Percentiles rank a stretch among this genome's conserved stretches.
Conservation (phyloP, 1,140 invertebrate genomes). For the Euura saliciscinereae region DNA sequence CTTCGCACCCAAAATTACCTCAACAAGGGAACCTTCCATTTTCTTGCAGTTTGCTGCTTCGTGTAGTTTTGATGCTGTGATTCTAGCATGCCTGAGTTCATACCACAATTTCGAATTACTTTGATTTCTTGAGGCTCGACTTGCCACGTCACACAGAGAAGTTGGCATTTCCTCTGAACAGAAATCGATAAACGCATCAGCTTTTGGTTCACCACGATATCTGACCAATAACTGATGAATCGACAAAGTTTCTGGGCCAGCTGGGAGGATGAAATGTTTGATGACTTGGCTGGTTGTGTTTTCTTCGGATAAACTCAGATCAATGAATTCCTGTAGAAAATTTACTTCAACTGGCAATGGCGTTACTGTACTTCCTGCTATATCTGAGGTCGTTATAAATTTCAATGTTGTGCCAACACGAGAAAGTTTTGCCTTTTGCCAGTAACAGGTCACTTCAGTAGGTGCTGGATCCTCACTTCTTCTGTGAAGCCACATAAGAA, state of each 20-base stretch:
- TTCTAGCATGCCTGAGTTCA: constrained; percentile 46
- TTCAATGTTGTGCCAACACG: constrained; percentile 26
- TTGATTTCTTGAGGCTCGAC: constrained; percentile 19
- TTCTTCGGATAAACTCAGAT: too few relatives aligned
- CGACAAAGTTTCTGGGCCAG: too few relatives aligned
- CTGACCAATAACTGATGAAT: too few relatives aligned
- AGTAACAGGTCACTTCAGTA: constrained; percentile 40
- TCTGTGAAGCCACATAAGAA: constrained; percentile 37
- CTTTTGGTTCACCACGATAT: too few relatives aligned
- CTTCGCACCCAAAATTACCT: constrained; percentile 38
- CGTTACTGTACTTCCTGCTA: too few relatives aligned
- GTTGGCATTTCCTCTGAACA: too few relatives aligned
- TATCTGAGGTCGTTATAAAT: constrained; percentile 10
- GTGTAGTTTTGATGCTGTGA: constrained; percentile 52
- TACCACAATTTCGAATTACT: constrained; percentile 36
- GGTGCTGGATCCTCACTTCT: constrained; percentile 37
- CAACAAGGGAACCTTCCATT: constrained; percentile 38
- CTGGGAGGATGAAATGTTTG: too few relatives aligned
- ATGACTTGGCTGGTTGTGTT: too few relatives aligned
- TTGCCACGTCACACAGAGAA: too few relatives aligned
- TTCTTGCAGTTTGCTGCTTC: constrained; percentile 47
- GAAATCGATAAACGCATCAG: too few relatives aligned
- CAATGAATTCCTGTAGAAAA: too few relatives aligned
- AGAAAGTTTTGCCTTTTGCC: constrained; percentile 40
- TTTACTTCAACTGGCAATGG: too few relatives aligned